Evolutionary conservation across 35 echinoderm and acorn worm species (phyloP).

Genomic region (Acanthaster planci): DNA sequence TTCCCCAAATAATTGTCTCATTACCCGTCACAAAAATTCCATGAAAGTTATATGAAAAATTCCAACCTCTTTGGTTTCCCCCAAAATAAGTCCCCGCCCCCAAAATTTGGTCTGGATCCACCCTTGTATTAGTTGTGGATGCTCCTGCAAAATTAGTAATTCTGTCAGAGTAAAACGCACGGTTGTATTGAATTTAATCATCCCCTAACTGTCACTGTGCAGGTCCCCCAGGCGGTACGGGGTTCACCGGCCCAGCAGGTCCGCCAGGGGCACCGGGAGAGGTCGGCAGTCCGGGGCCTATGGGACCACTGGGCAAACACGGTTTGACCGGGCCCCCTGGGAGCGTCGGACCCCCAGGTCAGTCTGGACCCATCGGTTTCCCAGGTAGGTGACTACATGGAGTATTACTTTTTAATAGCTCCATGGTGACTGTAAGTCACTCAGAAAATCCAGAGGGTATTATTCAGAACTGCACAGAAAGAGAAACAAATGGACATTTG

Average conservation of each 20-base stretch:
- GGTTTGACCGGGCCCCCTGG: constrained; percentile 23
- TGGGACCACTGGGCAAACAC: constrained; percentile 33
- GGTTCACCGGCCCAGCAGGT: constrained; percentile 2
- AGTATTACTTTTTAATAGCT: neutral
- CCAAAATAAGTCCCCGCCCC: no score
- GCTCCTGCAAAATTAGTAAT: no score
- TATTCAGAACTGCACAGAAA: neutral
- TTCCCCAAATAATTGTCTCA: no score
- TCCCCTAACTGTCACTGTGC: no score
- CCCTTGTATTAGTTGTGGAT: no score
- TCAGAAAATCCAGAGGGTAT: neutral
- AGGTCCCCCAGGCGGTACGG: constrained; percentile 35
- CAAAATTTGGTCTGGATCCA: no score
- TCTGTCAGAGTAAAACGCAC: no score
- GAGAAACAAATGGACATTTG: no score
- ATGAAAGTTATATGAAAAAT: no score
- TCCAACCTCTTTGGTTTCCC: no score
- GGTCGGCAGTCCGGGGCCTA: neutral
- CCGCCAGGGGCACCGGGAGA: neutral
- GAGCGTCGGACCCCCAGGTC: neutral
- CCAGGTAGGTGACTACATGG: constrained; percentile 9
- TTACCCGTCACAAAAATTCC: no score
- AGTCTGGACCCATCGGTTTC: neutral
- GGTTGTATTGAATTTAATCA: no score
- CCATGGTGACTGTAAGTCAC: neutral